A percentile compares a stretch with the other conserved stretches of the same genome.
Conservation (phyloP, 2,113 vertebrate species). For the Barbus barbus region DNA sequence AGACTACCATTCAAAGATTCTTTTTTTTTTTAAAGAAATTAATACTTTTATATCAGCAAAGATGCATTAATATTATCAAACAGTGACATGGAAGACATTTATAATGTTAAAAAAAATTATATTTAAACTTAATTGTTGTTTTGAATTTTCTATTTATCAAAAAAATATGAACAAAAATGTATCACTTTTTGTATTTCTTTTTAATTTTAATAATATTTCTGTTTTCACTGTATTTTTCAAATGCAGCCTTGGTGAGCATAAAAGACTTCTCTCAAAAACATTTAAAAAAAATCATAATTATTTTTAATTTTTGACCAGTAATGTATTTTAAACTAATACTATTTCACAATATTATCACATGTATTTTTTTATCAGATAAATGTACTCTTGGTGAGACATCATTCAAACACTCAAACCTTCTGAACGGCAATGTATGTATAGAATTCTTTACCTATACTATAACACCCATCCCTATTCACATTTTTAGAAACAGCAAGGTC, state of each 20-base stretch:
- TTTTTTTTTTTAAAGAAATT: not conserved
- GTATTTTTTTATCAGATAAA: not conserved
- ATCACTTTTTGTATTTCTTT: not conserved
- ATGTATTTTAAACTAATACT: not conserved
- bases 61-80: not conserved
- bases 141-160: not conserved
- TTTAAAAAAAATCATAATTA: not conserved
- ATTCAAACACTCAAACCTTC: not conserved
- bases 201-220: not conserved
- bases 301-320: not conserved
- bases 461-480: not conserved
- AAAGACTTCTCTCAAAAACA: not conserved
- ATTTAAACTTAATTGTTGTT: not conserved
- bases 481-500: not conserved
- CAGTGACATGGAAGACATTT: not conserved
- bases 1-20: not conserved
- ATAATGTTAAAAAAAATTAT: not conserved
- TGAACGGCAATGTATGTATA: not conserved
- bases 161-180: not conserved
- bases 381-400: not conserved
- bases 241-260: not conserved
- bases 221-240: not conserved
- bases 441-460: not conserved
- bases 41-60: not conserved
- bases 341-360: not conserved